Evolutionary conservation across 2,888 invertebrate genomes (phyloP).

Genomic region (Colletes collaris): DNA sequence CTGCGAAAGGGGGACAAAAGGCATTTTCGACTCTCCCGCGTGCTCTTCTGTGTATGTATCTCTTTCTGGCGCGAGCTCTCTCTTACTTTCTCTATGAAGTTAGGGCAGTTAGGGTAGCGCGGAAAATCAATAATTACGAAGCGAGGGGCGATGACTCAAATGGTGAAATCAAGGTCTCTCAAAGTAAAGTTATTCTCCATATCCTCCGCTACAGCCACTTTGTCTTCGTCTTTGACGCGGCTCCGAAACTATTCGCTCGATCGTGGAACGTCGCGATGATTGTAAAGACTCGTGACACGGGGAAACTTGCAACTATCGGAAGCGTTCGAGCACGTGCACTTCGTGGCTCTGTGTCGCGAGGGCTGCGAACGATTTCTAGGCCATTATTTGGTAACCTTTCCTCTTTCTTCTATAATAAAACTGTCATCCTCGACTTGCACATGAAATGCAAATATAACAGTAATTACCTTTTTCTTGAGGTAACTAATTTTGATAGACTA

Average conservation of each 20-base stretch:
- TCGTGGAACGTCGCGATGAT: slow-evolving; percentile 32
- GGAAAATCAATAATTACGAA: slow-evolving; percentile 83
- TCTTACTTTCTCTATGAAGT: slow-evolving; percentile 76
- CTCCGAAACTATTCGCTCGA: slow-evolving; percentile 53
- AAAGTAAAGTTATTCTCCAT: slow-evolving; percentile 75
- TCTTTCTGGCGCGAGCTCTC: slow-evolving; percentile 53
- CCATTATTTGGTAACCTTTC: no score
- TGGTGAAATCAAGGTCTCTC: slow-evolving; percentile 81
- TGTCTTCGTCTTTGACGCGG: slow-evolving; percentile 32
- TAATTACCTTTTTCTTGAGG: no score
- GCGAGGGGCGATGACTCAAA: slow-evolving; percentile 82
- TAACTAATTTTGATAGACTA: no score
- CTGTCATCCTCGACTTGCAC: no score
- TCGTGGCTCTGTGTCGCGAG: no score
- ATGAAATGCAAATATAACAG: no score
- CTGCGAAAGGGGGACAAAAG: slow-evolving; percentile 77
- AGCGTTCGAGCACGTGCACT: background rate
- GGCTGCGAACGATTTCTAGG: no score
- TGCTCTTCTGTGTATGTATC: slow-evolving; percentile 52
- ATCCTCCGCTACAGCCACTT: slow-evolving; percentile 63
- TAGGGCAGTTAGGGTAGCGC: slow-evolving; percentile 81
- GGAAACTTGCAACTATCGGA: slow-evolving; percentile 16
- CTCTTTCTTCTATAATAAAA: no score
- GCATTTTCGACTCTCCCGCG: slow-evolving; percentile 78
- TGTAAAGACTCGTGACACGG: slow-evolving; percentile 24